Evolutionary conservation across 1,140 invertebrate species (phyloP), one percentile per base, ranked within the genome.

Genomic region (Zophobas morio): DNA sequence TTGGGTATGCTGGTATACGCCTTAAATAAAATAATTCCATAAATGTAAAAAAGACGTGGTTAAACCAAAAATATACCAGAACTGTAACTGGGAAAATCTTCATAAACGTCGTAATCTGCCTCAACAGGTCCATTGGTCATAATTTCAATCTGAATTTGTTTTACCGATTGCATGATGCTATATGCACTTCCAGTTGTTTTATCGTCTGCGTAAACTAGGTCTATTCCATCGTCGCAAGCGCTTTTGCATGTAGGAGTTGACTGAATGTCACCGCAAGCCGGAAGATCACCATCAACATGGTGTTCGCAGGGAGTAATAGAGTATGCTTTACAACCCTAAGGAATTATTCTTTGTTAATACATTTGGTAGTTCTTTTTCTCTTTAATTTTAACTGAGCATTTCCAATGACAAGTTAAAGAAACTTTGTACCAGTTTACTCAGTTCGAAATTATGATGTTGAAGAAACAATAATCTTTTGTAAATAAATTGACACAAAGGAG

Each of bases 1-100:
- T 66, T 89, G 86, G 1, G 91, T 90, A 84, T 97, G 95, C 84
- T 94, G 89, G 86, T 98, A 98, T 1, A 98, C 95, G 81, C 96
- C 94, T 88, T 20, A 20, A 20, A 20, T 20, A 20, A 20, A 20
- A 20, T 20, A 20, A 20, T 20, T 20, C 20, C 20, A 20, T 20
- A 20, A 20, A 20, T 20, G 20, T 20, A 20, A 20, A 20, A 20
- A 20, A 20, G 20, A 20, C 20, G 20, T 20, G 20, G 20, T 20
- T 20, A 20, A 20, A 20, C 20, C 20, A 20, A 20, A 20, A 20
- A 20, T 20, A n/a, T 40, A 66, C 74, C 74, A 8, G 20, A 66
- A 6, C 66, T 75, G 42, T 75, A 75, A 36, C 39, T 66, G 36
- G 71, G 57, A 34, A 76, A 76, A 71, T 76, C 75, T 71, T 76